A percentile compares a stretch with the other conserved stretches of the same genome.
Conservation (phyloP, 1,140 invertebrate species). For the Archivesica marissinica region DNA sequence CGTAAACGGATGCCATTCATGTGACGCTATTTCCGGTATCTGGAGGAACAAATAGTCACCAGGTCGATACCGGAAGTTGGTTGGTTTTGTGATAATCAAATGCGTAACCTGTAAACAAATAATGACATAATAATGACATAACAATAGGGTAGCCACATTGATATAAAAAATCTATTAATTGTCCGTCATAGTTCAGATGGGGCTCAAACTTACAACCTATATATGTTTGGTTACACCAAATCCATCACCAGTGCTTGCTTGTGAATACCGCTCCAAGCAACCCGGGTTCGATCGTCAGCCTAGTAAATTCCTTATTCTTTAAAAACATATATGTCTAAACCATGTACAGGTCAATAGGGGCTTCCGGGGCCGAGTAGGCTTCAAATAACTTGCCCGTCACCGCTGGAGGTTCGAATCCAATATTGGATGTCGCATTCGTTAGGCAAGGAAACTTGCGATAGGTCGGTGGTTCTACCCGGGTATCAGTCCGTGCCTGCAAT, state of each 20-base stretch:
- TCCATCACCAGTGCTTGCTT: too few species aligned
- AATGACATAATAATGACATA: too few species aligned
- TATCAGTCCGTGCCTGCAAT: neutral
- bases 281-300: too few species aligned
- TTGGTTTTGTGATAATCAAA: conserved; percentile 91
- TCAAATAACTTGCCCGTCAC: neutral
- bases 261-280: too few species aligned
- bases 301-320: too few species aligned
- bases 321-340: too few species aligned
- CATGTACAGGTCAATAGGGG: too few species aligned
- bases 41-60: conserved; percentile 98
- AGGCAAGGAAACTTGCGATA: neutral
- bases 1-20: conserved; percentile 99
- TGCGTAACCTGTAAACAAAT: conserved; percentile 82
- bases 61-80: conserved; percentile 94
- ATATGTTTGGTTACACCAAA: too few species aligned
- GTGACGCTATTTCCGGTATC: conserved; percentile 95
- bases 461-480: neutral
- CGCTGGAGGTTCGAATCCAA: neutral
- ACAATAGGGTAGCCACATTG: too few species aligned
- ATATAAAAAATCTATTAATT: too few species aligned
- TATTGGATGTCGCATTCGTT: neutral
- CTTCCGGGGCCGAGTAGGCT: neutral
- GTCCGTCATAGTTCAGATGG: too few species aligned
- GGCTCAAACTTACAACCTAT: too few species aligned